Evolutionary conservation across 1,140 invertebrate genomes (phyloP).

Genomic region (Leptoteleia sp.): DNA sequence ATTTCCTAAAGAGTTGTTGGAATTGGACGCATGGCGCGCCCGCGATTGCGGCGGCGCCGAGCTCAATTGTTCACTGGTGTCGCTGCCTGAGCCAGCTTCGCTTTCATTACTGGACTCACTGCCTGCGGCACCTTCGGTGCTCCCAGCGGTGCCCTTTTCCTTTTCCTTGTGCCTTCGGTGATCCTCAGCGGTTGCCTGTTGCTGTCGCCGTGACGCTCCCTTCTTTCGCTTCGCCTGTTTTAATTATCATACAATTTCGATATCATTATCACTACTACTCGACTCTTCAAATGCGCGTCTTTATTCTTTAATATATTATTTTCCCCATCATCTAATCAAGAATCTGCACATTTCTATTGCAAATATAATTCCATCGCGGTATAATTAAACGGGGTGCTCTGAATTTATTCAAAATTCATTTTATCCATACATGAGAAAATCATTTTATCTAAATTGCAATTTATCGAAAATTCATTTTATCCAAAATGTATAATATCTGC

Average conservation of each 20-base stretch:
- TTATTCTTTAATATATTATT: no score
- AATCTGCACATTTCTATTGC: no score
- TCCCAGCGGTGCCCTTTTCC: slow-evolving; percentile 65
- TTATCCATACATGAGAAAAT: no score
- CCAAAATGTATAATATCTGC: no score
- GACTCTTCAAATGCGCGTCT: no score
- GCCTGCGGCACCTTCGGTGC: slow-evolving; percentile 66
- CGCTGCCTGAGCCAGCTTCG: slow-evolving; percentile 77
- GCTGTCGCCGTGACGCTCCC: slow-evolving; percentile 78
- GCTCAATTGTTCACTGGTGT: slow-evolving; percentile 76
- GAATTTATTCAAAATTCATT: no score
- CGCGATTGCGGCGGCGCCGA: slow-evolving; percentile 73
- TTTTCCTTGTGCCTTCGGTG: slow-evolving; percentile 78
- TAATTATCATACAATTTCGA: slow-evolving; percentile 47
- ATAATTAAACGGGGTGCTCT: no score
- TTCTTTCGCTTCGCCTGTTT: slow-evolving; percentile 81
- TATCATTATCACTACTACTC: slow-evolving; percentile 25
- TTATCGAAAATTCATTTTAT: no score
- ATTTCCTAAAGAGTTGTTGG: slow-evolving; percentile 79
- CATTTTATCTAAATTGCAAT: no score
- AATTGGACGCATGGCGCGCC: slow-evolving; percentile 72
- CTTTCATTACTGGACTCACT: slow-evolving; percentile 80
- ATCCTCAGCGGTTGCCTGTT: slow-evolving; percentile 75
- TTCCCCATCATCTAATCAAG: no score
- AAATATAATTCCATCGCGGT: no score